These are phyloP conservation scores for Phrynocephalus guinanensis DNA, from an alignment of 2,797 vertebrate genomes.

Conservation along the genomic window DNA sequence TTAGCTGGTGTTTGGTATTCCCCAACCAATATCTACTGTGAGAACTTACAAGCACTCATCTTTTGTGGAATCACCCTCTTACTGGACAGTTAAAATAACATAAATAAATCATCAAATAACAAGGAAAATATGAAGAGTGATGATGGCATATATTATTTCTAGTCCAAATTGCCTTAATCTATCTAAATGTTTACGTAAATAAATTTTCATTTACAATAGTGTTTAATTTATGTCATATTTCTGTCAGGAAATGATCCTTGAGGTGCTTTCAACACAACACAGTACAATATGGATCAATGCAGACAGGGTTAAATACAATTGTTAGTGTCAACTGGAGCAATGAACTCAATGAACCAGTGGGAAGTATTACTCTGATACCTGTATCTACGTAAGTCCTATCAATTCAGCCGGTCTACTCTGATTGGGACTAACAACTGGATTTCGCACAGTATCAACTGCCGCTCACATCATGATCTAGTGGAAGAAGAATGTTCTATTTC, in stretches of 20 bases:
- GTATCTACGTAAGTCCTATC: neutral
- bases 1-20: neutral
- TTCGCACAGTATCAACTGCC: neutral
- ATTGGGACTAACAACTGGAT: neutral
- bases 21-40: neutral
- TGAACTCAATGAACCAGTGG: no score
- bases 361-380: no score
- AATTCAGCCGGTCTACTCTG: neutral
- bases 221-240: neutral
- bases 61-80: neutral
- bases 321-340: no score
- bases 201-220: neutral
- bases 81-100: conserved; percentile 1
- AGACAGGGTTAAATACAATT: neutral
- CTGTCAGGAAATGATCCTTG: neutral
- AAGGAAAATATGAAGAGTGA: neutral
- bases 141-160: fast-evolving
- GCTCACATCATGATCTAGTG: no score
- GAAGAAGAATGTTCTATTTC: no score
- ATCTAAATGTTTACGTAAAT: neutral
- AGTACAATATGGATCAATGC: neutral
- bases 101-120: conserved; percentile 8
- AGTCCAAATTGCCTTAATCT: neutral
- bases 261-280: conserved; percentile 1
- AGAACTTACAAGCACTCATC: neutral